Conservation (phyloP, 2,797 vertebrate species). For the Myioborus miniatus region DNA sequence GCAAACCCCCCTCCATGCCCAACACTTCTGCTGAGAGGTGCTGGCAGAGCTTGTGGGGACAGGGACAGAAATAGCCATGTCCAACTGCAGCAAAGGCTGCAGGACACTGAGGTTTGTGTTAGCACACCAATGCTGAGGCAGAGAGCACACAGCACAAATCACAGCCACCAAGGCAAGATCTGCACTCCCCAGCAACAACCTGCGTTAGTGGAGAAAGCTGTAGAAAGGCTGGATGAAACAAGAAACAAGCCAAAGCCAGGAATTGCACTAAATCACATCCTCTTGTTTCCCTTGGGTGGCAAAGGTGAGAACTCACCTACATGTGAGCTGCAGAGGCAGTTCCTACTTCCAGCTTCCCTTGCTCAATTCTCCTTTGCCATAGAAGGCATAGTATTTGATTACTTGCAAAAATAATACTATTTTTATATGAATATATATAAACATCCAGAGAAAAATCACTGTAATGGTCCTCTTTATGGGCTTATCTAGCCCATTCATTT, state of each 20-base stretch:
- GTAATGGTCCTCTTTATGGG: not conserved
- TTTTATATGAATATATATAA: not conserved
- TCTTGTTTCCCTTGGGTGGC: not conserved
- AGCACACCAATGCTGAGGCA: accelerated
- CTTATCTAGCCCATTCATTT: not conserved
- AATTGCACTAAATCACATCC: not conserved
- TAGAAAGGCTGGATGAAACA: not conserved
- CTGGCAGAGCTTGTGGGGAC: not conserved
- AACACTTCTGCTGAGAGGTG: not conserved
- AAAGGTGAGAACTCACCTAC: not conserved
- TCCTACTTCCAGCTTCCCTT: not conserved
- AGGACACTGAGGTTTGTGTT: not conserved
- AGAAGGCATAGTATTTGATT: not conserved
- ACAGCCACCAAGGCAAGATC: accelerated
- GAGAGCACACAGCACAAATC: not conserved
- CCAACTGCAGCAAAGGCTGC: not conserved
- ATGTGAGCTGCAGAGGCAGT: not conserved
- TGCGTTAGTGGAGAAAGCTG: not conserved
- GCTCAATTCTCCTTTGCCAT: not conserved
- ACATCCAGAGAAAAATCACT: not conserved
- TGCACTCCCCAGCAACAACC: not conserved
- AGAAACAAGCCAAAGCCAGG: not conserved
- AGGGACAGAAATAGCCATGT: not conserved
- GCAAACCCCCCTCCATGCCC: not conserved
- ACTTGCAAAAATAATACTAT: not conserved